These are phyloP conservation scores for Microchirus variegatus DNA, from an alignment of 2,797 vertebrate species.

Conservation along the genomic window DNA sequence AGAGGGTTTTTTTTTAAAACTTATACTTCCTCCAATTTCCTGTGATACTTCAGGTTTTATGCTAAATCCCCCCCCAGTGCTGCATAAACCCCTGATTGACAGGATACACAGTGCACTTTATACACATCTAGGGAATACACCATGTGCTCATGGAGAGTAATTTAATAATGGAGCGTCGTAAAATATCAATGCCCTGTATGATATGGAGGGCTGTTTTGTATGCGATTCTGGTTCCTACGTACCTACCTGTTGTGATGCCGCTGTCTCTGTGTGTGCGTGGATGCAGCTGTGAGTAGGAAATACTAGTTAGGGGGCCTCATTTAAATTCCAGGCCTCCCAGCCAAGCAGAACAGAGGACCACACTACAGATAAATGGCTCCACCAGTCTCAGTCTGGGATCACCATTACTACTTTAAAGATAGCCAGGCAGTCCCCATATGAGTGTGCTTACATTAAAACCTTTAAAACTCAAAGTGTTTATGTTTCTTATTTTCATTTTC, in stretches of 20 bases:
- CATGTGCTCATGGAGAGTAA: conserved; percentile 9
- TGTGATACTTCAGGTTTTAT: conserved; percentile 32
- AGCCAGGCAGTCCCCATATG: conserved; percentile 33
- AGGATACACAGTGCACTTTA: conserved; percentile 24
- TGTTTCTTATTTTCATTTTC: conserved; percentile 20
- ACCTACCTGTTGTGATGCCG: conserved; percentile 59
- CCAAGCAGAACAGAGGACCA: conserved; percentile 75
- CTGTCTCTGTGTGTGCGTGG: conserved; percentile 43
- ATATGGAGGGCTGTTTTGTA: conserved; percentile 7
- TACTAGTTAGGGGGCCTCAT: conserved; percentile 71
- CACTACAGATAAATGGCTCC: conserved; percentile 76
- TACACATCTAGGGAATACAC: conserved; percentile 10
- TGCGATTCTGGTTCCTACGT: conserved; percentile 1
- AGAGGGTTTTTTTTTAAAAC: conserved; percentile 34
- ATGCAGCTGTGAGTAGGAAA: conserved; percentile 70
- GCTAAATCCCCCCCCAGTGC: conserved; percentile 15
- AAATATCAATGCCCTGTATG: conserved; percentile 4
- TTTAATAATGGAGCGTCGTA: conserved; percentile 8
- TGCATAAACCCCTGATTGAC: conserved; percentile 37
- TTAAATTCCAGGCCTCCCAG: conserved; percentile 75
- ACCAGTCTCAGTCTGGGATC: conserved; percentile 70
- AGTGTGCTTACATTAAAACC: conserved; percentile 24
- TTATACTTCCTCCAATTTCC: conserved; percentile 35
- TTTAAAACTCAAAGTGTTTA: conserved; percentile 42
- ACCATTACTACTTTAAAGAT: conserved; percentile 57